Base-by-base conservation (phyloP, 2,888 invertebrate species). In the Oconnorella tubifera region DNA sequence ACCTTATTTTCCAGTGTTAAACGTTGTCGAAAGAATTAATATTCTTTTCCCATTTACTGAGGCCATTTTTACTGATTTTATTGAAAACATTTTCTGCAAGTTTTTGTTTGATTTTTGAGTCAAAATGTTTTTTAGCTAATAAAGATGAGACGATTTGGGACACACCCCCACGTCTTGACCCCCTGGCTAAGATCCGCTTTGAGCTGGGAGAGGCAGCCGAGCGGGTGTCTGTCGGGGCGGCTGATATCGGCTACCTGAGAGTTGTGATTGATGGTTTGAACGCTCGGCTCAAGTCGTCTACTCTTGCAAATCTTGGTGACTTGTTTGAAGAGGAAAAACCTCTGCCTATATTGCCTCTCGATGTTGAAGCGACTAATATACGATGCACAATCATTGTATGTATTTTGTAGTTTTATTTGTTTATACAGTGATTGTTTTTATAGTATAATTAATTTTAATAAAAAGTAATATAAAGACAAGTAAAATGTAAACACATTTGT, bases 311-410 rank as follows among this genome's bases (percentile, higher is more conserved):
- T 14, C 83, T 95, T 19, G 86, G 89, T 0, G 93, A 92, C 81
- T 86, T 95, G 70, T 85, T 90, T 0, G 94, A 94, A 78, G 94
- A 95, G 81, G 94, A 95, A 83, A 86, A 91, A 48, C 85, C 90
- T 29, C 87, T 87, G 1, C 87, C 88, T 63, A 90, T 92, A 0
- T 87, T 93, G 82, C 92, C 93, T 2, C 84, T 92, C 76, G 87
- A 70, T 28, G 51, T 77, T 4, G 69, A 72, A 29, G 64, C 76
- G n/a, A 61, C 61, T 3, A 70, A 76, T 64, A 64, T 74, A 19
- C 59, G 65, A 14, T 33, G 77, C 28, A 74, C 72, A n/a, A 59
- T 78, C 40, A 40, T 58, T 28, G 59, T 58, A 58, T 58, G 33
- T 57, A 19, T 10, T 10, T 55, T 55, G 55, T 55, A 55, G 10